Percentiles rank a stretch among this genome's conserved stretches.
Evolutionary conservation across 35 echinoderm and acorn worm species (phyloP).

Genomic region (Lytechinus pictus): DNA sequence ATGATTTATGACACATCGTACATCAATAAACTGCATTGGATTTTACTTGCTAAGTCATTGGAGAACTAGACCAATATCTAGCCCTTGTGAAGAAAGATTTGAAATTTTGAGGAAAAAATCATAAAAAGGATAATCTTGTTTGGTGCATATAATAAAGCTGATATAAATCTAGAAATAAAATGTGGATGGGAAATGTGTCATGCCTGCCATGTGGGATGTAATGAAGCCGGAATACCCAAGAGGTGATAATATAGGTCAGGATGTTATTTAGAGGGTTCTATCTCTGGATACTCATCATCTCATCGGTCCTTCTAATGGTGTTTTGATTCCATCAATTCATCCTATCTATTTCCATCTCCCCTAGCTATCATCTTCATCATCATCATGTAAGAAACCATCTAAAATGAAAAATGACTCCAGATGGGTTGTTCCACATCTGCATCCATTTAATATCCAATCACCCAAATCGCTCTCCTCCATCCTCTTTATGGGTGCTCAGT

Average conservation of each 20-base stretch:
- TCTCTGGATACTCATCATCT: background rate
- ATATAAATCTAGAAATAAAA: background rate
- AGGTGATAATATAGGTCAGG: background rate
- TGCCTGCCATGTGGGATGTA: background rate
- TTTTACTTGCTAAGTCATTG: background rate
- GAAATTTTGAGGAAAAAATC: background rate
- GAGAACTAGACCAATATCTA: background rate
- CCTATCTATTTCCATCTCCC: background rate
- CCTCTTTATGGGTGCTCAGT: background rate
- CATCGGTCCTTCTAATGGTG: background rate
- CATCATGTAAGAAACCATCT: background rate
- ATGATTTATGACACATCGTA: background rate
- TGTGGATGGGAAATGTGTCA: background rate
- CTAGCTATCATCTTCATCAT: constrained; percentile 13
- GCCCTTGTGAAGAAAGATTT: background rate
- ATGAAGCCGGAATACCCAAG: background rate
- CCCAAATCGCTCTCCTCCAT: background rate
- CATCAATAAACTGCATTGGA: background rate
- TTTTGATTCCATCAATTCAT: background rate
- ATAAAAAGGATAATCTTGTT: background rate
- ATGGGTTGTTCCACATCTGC: background rate
- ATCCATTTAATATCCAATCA: background rate
- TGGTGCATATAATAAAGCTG: background rate
- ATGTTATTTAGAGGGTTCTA: background rate
- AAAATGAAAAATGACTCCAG: background rate